phyloP scores from a whole-genome alignment of 2,797 vertebrate species.

The Lacerta bilineata region DNA sequence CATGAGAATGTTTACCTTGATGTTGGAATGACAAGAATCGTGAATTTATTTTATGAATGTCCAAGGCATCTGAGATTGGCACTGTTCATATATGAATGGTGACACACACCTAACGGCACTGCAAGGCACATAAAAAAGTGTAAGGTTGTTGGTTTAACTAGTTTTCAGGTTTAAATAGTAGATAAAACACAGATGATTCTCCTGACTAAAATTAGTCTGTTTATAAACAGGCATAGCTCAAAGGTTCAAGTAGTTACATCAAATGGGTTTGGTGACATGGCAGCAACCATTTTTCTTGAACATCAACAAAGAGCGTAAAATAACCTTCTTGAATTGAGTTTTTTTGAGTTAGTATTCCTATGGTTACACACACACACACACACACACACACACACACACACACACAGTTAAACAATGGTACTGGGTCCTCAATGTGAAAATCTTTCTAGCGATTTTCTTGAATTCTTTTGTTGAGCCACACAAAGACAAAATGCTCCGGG shows the following conservation, averaged over 20 bases:
- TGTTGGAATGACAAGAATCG: neutral
- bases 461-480: too few species aligned
- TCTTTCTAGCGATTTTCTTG: too few species aligned
- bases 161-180: neutral
- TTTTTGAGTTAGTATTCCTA: neutral
- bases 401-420: too few species aligned
- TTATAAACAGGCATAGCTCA: neutral
- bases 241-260: neutral
- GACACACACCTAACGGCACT: neutral
- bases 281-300: neutral
- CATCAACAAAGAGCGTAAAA: neutral
- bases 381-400: too few species aligned
- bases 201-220: neutral
- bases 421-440: too few species aligned
- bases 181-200: neutral
- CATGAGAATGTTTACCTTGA: neutral
- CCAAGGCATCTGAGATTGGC: neutral
- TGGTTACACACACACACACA: neutral
- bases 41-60: neutral
- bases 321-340: neutral
- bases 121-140: neutral
- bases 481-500: too few species aligned
- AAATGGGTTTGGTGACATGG: neutral
- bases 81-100: neutral
- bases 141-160: neutral